phyloP scores from a whole-genome alignment of 2,888 invertebrate genomes.

The Alviniconcha strummeri region DNA sequence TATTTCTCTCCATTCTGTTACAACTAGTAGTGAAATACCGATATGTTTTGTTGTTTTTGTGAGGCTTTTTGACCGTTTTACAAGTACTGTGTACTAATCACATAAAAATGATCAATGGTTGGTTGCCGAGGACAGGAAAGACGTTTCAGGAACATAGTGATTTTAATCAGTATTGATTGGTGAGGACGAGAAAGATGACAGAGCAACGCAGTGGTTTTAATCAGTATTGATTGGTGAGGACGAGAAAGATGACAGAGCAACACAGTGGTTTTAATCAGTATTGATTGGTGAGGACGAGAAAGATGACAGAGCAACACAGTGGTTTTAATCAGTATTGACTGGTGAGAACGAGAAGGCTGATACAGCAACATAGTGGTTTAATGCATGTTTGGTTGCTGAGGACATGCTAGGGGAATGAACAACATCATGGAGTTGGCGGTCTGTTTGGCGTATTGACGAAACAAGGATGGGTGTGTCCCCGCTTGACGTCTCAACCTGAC shows the following conservation, averaged over 20 bases:
- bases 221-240: background rate
- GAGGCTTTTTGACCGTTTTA: too few relatives aligned
- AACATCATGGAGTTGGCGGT: background rate
- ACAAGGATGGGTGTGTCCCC: background rate
- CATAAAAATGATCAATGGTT: too few relatives aligned
- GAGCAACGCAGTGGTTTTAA: background rate
- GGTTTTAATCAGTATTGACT: too few relatives aligned
- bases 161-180: background rate
- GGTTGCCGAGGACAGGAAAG: too few relatives aligned
- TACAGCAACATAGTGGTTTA: too few relatives aligned
- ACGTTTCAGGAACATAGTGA: too few relatives aligned
- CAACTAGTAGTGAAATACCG: background rate
- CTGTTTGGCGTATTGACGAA: background rate
- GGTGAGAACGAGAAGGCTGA: too few relatives aligned
- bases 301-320: too few relatives aligned
- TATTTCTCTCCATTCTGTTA: background rate
- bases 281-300: too few relatives aligned
- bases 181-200: background rate
- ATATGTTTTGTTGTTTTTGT: background rate
- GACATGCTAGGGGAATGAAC: too few relatives aligned
- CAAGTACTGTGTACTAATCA: too few relatives aligned
- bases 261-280: background rate
- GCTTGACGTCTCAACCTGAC: background rate
- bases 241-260: background rate
- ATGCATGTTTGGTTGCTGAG: background rate